phyloP scores from a whole-genome alignment of 1,140 invertebrate genomes.

The Myzus persicae region DNA sequence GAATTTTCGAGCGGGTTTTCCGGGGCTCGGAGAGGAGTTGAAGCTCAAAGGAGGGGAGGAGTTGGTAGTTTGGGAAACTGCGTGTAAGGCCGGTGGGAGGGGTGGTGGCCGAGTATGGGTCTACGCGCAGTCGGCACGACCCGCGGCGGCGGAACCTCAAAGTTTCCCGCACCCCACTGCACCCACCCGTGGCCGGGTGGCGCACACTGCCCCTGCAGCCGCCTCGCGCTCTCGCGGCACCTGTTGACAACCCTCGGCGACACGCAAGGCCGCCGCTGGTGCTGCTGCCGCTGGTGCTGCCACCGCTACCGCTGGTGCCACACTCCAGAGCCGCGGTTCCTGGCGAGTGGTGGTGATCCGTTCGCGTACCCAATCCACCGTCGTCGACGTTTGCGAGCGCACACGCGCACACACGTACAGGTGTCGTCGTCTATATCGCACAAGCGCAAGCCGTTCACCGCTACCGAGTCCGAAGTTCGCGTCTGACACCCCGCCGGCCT shows the following conservation, averaged over 20 bases:
- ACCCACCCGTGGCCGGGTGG: background rate
- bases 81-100: background rate
- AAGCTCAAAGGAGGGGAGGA: background rate
- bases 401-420: background rate
- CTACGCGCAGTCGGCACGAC: conserved; percentile 13
- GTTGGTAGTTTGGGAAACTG: conserved; percentile 1
- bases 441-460: background rate
- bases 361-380: background rate
- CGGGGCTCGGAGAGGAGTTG: background rate
- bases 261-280: conserved; percentile 12
- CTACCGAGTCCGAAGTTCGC: background rate
- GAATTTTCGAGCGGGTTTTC: conserved; percentile 8
- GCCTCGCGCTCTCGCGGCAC: conserved; percentile 33
- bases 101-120: background rate
- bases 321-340: conserved; percentile 26
- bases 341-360: conserved; percentile 31
- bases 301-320: background rate
- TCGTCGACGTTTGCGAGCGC: background rate
- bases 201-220: background rate
- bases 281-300: background rate
- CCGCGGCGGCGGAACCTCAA: background rate
- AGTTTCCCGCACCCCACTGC: background rate
- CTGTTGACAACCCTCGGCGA: conserved; percentile 51
- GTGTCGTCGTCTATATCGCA: background rate
- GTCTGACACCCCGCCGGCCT: background rate